A percentile compares a stretch with the other conserved stretches of the same genome.
phyloP scores from a whole-genome alignment of 30 jellyfish, hydroid and myxozoan species.

The Aurelia aurita region DNA sequence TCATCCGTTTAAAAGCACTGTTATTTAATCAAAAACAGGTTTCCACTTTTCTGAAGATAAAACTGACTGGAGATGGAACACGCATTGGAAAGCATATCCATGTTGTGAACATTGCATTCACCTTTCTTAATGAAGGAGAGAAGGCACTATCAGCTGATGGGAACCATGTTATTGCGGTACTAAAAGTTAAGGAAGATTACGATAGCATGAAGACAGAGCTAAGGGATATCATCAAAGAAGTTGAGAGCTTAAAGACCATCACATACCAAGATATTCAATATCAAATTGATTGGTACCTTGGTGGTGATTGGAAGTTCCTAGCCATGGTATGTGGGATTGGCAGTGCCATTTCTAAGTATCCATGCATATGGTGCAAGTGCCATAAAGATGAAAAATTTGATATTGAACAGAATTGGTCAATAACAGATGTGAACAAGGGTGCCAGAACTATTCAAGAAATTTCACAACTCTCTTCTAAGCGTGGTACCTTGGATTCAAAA shows the following conservation, averaged over 20 bases:
- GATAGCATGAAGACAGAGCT: slow-evolving; percentile 11
- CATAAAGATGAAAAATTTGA: not conserved
- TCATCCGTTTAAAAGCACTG: not conserved
- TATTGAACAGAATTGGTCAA: slow-evolving; percentile 17
- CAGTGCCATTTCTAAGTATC: slow-evolving; percentile 12
- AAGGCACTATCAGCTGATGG: slow-evolving; percentile 37
- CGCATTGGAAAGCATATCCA: slow-evolving; percentile 55
- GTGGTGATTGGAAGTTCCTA: slow-evolving; percentile 57
- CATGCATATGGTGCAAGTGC: slow-evolving; percentile 60
- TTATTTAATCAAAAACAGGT: not conserved
- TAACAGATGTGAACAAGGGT: not conserved
- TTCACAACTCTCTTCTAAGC: not conserved
- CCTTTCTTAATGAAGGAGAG: slow-evolving; percentile 39
- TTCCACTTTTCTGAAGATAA: not conserved
- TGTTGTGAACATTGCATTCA: slow-evolving; percentile 39
- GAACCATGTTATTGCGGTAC: slow-evolving; percentile 27
- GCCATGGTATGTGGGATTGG: slow-evolving; percentile 44
- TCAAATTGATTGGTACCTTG: slow-evolving; percentile 29
- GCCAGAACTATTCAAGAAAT: slow-evolving; percentile 28
- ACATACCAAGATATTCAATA: not conserved
- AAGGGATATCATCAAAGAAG: not conserved
- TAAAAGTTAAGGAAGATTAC: slow-evolving; percentile 23
- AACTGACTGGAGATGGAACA: slow-evolving; percentile 47
- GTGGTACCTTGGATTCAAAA: not conserved
- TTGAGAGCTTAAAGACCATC: not conserved